These are phyloP conservation scores for Proteles cristata DNA, from an alignment of 2,113 vertebrate genomes.

Conservation along the genomic window DNA sequence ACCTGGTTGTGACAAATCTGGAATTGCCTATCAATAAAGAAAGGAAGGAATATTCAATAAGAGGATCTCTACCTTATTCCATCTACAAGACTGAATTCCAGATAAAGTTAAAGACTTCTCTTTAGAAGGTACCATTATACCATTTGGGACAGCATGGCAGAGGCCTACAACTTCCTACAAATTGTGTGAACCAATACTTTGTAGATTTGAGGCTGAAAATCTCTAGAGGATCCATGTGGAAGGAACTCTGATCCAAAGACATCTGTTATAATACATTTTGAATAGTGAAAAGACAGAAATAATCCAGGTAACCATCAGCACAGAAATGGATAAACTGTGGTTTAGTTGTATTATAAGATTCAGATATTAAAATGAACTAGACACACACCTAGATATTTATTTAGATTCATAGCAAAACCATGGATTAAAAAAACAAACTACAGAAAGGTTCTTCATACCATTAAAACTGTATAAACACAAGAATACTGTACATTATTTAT, in stretches of 20 bases:
- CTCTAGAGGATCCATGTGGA: not conserved
- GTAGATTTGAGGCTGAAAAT: not conserved
- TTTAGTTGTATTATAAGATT: constrained; percentile 4
- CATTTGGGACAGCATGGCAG: not conserved
- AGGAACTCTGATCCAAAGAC: not conserved
- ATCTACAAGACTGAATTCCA: constrained; percentile 36
- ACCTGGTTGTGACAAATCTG: not conserved
- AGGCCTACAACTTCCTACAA: not conserved
- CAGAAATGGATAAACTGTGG: not conserved
- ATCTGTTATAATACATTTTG: not conserved
- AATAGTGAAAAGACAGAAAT: not conserved
- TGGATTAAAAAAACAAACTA: constrained; percentile 5
- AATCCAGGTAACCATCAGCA: not conserved
- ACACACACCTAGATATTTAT: not conserved
- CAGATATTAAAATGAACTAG: constrained; percentile 16
- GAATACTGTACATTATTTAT: not conserved
- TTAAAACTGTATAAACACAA: not conserved
- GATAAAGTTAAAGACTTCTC: not conserved
- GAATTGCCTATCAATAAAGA: not conserved
- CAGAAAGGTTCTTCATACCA: not conserved
- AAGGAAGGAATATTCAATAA: constrained; percentile 14
- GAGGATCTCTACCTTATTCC: not conserved
- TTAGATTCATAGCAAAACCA: not conserved
- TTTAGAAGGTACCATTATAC: not conserved
- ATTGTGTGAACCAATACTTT: not conserved